phyloP scores from a whole-genome alignment of 2,113 vertebrate species.

The Colius striatus region DNA sequence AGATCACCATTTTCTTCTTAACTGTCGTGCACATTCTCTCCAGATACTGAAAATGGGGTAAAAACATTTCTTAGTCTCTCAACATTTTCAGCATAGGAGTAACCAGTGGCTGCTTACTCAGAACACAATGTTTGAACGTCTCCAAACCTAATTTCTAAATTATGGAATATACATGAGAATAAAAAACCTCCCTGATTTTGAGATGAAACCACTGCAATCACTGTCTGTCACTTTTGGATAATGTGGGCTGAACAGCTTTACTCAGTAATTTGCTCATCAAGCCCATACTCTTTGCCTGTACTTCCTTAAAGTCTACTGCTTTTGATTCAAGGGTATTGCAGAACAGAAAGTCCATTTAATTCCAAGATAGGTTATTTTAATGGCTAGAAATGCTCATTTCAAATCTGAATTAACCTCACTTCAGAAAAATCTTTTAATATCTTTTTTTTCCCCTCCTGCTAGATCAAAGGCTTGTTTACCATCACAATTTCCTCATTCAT shows the following conservation, averaged over 20 bases:
- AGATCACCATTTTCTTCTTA: neutral
- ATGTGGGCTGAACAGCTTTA: neutral
- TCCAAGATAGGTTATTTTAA: constrained; percentile 9
- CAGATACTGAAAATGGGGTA: neutral
- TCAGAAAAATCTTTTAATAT: constrained; percentile 38
- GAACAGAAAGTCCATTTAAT: constrained; percentile 27
- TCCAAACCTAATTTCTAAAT: neutral
- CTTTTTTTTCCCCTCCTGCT: neutral
- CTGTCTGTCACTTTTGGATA: neutral
- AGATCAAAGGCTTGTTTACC: constrained; percentile 47
- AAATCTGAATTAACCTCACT: constrained; percentile 38
- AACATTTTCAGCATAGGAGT: neutral
- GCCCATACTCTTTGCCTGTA: neutral
- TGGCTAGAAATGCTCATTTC: neutral
- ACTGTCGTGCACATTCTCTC: neutral
- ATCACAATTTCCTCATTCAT: neutral
- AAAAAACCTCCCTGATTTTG: neutral
- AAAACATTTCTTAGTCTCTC: neutral
- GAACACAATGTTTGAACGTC: neutral
- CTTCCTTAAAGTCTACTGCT: neutral
- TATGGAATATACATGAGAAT: neutral
- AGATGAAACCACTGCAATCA: neutral
- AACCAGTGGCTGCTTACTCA: neutral
- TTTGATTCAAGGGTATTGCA: neutral
- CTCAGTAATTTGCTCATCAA: neutral